phyloP scores from a whole-genome alignment of 2,888 invertebrate species.

The Ligdia adustata region DNA sequence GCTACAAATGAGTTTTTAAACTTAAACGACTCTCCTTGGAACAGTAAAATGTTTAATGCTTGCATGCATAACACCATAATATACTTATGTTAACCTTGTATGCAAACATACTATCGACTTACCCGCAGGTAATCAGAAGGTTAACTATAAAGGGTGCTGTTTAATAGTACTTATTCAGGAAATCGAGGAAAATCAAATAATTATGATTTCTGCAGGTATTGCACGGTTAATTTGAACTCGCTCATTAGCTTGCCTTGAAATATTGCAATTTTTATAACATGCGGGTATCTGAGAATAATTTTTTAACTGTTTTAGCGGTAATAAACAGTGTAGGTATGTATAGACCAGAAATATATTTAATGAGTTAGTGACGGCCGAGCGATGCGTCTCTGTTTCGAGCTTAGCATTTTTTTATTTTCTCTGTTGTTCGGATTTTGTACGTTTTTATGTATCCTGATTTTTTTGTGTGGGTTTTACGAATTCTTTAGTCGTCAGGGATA shows the following conservation, averaged over 20 bases:
- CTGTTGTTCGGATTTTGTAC: too few species aligned
- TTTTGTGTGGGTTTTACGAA: too few species aligned
- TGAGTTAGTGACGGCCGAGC: too few species aligned
- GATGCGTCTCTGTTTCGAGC: too few species aligned
- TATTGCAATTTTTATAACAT: slow-evolving; percentile 3
- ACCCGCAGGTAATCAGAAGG: slow-evolving; percentile 37
- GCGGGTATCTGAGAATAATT: slow-evolving; percentile 16
- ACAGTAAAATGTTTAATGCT: slow-evolving; percentile 43
- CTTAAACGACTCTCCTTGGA: slow-evolving; percentile 38
- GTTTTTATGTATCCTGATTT: too few species aligned
- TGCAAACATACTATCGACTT: slow-evolving; percentile 26
- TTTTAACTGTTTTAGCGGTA: too few species aligned
- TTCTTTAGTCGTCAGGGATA: too few species aligned
- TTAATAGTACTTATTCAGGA: slow-evolving; percentile 1
- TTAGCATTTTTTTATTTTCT: too few species aligned
- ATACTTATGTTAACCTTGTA: slow-evolving; percentile 47
- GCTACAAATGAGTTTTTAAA: neutral
- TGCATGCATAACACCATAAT: slow-evolving; percentile 22
- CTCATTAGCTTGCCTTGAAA: slow-evolving; percentile 10
- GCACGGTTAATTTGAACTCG: neutral
- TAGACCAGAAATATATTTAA: too few species aligned
- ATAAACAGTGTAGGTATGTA: too few species aligned
- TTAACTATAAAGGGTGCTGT: slow-evolving; percentile 16
- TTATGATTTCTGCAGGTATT: slow-evolving; percentile 2
- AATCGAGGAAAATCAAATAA: neutral